These are phyloP conservation scores for Hypselothyrea guttata DNA, from an alignment of 2,888 invertebrate species.

Conservation along the genomic window DNA sequence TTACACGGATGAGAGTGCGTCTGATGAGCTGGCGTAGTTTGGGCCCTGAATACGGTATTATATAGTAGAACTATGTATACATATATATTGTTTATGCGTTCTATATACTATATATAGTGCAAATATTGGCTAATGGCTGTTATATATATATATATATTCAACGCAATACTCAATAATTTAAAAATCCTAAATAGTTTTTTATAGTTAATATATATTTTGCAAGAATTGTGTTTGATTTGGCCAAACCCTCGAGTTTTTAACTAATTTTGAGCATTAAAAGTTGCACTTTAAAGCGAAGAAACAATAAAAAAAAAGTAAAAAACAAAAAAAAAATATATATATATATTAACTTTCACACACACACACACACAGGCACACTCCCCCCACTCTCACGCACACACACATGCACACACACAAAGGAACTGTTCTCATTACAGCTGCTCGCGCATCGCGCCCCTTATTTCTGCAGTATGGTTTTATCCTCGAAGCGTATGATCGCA, in stretches of 20 bases:
- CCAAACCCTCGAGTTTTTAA: no score
- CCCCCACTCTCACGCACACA: slow-evolving; percentile 5
- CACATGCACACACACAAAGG: slow-evolving; percentile 51
- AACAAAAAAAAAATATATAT: slow-evolving; percentile 12
- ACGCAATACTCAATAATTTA: no score
- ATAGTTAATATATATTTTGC: not conserved
- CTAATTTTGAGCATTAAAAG: slow-evolving; percentile 73
- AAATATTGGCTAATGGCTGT: slow-evolving; percentile 47
- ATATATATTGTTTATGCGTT: no score
- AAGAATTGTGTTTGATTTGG: no score
- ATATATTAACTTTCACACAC: not conserved
- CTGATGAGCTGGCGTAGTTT: no score
- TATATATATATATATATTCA: slow-evolving; percentile 26
- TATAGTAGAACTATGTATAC: slow-evolving; percentile 3
- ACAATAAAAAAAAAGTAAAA: slow-evolving; percentile 37
- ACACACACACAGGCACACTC: slow-evolving; percentile 10
- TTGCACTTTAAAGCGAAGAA: slow-evolving; percentile 69
- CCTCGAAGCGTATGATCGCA: slow-evolving; percentile 82
- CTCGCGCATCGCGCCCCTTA: slow-evolving; percentile 34
- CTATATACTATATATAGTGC: no score
- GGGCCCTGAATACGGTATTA: slow-evolving; percentile 21
- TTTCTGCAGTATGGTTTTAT: slow-evolving; percentile 80
- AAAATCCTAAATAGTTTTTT: no score
- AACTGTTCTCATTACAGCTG: slow-evolving; percentile 46
- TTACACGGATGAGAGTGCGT: slow-evolving; percentile 38